A percentile compares a stretch with the other conserved stretches of the same genome.
These are phyloP conservation scores for Drosophila anceps DNA, from an alignment of 2,888 invertebrate genomes.

Conservation along the genomic window DNA sequence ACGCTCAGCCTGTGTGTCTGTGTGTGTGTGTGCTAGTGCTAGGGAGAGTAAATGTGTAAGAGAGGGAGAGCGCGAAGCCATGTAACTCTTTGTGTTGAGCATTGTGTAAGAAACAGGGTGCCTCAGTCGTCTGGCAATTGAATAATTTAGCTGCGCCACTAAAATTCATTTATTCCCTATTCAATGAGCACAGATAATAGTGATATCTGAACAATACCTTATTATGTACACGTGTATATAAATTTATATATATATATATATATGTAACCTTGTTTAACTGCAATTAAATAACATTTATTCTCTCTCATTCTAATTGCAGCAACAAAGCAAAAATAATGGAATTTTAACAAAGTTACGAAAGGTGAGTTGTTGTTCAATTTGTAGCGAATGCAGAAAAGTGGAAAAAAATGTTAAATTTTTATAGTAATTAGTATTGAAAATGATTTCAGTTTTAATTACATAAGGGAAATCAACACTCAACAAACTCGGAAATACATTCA, in stretches of 20 bases:
- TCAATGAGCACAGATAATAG: conserved; percentile 40
- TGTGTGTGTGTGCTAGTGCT: conserved; percentile 6
- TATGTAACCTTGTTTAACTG: conserved; percentile 19
- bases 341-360: conserved; percentile 67
- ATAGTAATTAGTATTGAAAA: background rate
- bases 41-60: conserved; percentile 16
- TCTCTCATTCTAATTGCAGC: conserved; percentile 62
- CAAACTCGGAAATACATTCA: background rate
- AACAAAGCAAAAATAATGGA: conserved; percentile 70
- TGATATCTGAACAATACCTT: conserved; percentile 29
- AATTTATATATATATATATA: background rate
- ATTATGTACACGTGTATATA: conserved; percentile 19
- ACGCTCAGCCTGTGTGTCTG: conserved; percentile 19
- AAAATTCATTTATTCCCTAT: conserved; percentile 29
- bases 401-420: no score
- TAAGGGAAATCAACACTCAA: background rate
- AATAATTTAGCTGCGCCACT: conserved; percentile 14
- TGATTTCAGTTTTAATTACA: background rate
- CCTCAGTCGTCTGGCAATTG: conserved; percentile 8
- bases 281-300: conserved; percentile 44
- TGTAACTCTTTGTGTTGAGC: conserved; percentile 59
- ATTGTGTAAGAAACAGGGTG: conserved; percentile 64
- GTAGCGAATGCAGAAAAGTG: background rate
- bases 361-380: conserved; percentile 49
- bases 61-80: conserved; percentile 29